These are phyloP conservation scores for Gymnocheta viridis DNA, from an alignment of 2,888 invertebrate species.

Conservation along the genomic window DNA sequence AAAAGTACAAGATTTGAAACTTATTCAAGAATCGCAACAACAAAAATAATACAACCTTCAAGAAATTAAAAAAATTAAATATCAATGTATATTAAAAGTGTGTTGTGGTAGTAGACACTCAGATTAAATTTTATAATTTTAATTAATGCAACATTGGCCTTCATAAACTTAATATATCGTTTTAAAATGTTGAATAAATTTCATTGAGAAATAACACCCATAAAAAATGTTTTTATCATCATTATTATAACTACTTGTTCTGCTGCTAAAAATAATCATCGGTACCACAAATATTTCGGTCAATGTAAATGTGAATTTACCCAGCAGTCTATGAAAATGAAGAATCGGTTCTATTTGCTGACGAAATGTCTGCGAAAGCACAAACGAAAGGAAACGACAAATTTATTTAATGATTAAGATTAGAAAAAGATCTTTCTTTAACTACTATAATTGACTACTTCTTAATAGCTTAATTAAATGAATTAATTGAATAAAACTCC, in stretches of 20 bases:
- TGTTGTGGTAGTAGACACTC: too few species aligned
- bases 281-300: constrained; percentile 26
- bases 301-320: neutral
- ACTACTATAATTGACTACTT: too few species aligned
- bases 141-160: neutral
- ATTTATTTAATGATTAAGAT: too few species aligned
- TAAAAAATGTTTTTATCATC: constrained; percentile 35
- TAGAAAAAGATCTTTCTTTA: too few species aligned
- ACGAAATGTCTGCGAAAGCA: neutral
- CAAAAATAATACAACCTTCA: too few species aligned
- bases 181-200: neutral
- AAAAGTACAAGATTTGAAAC: too few species aligned
- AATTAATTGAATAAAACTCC: too few species aligned
- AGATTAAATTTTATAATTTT: neutral
- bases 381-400: neutral
- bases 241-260: constrained; percentile 5
- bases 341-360: neutral
- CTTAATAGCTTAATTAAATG: too few species aligned
- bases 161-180: constrained; percentile 6
- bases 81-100: too few species aligned
- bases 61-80: too few species aligned
- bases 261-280: constrained; percentile 39
- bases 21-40: too few species aligned
- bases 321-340: neutral
- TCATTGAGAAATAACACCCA: constrained; percentile 42